Percentiles rank a stretch among this genome's conserved stretches.
Conservation (phyloP, 2,113 vertebrate genomes). For the Toxotes chatareus region DNA sequence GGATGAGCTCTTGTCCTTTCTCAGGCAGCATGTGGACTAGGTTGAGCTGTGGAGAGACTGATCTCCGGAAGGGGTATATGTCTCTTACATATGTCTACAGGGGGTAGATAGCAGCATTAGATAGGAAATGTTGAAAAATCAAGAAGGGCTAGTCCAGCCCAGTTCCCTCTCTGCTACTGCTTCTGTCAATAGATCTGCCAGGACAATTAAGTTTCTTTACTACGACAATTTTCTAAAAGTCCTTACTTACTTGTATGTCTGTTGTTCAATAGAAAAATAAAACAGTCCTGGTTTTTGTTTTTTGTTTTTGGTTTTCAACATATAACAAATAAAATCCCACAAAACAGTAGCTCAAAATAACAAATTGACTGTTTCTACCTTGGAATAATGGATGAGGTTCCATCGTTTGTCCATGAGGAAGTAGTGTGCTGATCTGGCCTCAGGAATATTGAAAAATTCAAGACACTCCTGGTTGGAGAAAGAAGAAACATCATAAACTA, state of each 20-base stretch:
- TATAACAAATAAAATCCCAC: neutral
- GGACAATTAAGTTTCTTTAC: too few relatives aligned
- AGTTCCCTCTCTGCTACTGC: too few relatives aligned
- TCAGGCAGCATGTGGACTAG: conserved; percentile 97
- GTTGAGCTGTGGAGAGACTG: conserved; percentile 97
- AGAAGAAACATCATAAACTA: neutral
- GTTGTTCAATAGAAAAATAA: too few relatives aligned
- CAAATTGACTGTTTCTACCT: conserved; percentile 75
- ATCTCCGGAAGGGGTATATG: conserved; percentile 97
- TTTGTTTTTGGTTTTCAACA: too few relatives aligned
- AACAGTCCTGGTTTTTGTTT: too few relatives aligned
- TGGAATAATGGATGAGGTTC: conserved; percentile 99
- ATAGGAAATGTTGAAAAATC: neutral
- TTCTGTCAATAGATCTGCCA: too few relatives aligned
- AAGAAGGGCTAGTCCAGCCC: neutral
- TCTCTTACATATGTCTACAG: conserved; percentile 95
- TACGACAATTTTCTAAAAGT: too few relatives aligned
- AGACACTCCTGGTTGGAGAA: conserved; percentile 89
- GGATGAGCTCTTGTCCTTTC: conserved; percentile 97
- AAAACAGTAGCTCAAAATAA: neutral
- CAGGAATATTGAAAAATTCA: conserved; percentile 99
- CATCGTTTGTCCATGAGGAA: conserved; percentile 99
- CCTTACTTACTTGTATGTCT: too few relatives aligned
- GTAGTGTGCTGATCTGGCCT: conserved; percentile 95
- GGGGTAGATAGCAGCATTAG: conserved; percentile 5